A percentile compares a stretch with the other conserved stretches of the same genome.
Evolutionary conservation across 2,113 vertebrate genomes (phyloP).

Genomic region (Pterocles burchelli): DNA sequence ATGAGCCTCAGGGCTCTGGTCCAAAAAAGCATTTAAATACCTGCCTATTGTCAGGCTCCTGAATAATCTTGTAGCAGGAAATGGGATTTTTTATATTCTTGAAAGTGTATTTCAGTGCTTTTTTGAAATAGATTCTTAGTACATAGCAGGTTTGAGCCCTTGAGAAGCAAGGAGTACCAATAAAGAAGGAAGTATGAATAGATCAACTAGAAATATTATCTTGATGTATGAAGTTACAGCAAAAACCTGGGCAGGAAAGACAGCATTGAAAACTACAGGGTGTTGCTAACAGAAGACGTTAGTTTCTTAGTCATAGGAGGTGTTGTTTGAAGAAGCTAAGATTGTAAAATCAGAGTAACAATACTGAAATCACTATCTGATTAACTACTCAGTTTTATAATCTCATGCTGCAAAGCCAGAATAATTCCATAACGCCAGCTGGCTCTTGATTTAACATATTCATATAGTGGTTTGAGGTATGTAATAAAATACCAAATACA

Average conservation of each 20-base stretch:
- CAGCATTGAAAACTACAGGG: neutral
- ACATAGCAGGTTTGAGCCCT: neutral
- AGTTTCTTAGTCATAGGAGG: neutral
- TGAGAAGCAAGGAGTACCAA: neutral
- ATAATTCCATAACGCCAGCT: neutral
- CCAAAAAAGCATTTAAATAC: conserved; percentile 8
- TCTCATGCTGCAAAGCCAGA: neutral
- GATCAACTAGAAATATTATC: neutral
- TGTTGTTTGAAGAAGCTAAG: neutral
- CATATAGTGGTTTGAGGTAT: neutral
- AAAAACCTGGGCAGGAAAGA: neutral
- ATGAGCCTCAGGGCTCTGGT: neutral
- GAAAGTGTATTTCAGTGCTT: neutral
- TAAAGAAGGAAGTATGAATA: neutral
- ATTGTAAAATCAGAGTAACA: conserved; percentile 8
- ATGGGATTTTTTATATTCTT: neutral
- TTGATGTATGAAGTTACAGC: neutral
- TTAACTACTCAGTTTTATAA: neutral
- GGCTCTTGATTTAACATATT: neutral
- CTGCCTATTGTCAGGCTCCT: neutral
- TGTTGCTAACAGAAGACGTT: neutral
- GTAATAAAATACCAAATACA: neutral
- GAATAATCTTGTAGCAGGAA: neutral
- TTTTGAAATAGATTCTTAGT: neutral
- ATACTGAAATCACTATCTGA: conserved; percentile 15